Conservation (phyloP, 2,888 invertebrate genomes). For the Eretmocerus hayati region DNA sequence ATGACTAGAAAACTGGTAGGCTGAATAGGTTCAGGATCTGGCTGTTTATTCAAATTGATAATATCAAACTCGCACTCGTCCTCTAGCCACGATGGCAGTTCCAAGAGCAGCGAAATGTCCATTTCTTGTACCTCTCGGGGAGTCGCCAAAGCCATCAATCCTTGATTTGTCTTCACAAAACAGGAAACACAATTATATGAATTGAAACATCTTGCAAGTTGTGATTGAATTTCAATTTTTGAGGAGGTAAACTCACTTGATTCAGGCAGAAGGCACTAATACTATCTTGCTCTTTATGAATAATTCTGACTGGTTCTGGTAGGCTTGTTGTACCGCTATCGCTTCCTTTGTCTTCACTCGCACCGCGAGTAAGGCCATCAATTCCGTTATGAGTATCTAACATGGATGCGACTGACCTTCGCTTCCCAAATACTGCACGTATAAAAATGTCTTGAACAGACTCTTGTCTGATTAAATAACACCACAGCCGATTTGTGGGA, state of each 20-base stretch:
- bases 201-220: no score
- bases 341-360: slow-evolving; percentile 41
- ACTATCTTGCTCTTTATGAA: slow-evolving; percentile 98
- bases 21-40: slow-evolving; percentile 65
- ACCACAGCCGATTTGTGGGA: slow-evolving; percentile 82
- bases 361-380: slow-evolving; percentile 38
- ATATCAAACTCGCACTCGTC: slow-evolving; percentile 97
- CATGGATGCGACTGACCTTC: slow-evolving; percentile 54
- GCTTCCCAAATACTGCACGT: slow-evolving; percentile 85
- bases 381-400: slow-evolving; percentile 43
- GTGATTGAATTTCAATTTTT: no score
- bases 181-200: not conserved
- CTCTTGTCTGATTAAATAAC: slow-evolving; percentile 86
- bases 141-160: slow-evolving; percentile 85
- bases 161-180: slow-evolving; percentile 59
- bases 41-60: slow-evolving; percentile 62
- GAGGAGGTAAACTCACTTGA: slow-evolving; percentile 64
- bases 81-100: slow-evolving; percentile 88
- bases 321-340: slow-evolving; percentile 46
- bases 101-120: slow-evolving; percentile 87
- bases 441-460: slow-evolving; percentile 90
- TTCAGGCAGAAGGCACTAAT: slow-evolving; percentile 96
- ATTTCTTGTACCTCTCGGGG: slow-evolving; percentile 96
- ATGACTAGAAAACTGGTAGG: slow-evolving; percentile 86
- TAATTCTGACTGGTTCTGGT: slow-evolving; percentile 84